phyloP scores from a whole-genome alignment of 2,888 invertebrate species.

The Sinotaia quadrata region DNA sequence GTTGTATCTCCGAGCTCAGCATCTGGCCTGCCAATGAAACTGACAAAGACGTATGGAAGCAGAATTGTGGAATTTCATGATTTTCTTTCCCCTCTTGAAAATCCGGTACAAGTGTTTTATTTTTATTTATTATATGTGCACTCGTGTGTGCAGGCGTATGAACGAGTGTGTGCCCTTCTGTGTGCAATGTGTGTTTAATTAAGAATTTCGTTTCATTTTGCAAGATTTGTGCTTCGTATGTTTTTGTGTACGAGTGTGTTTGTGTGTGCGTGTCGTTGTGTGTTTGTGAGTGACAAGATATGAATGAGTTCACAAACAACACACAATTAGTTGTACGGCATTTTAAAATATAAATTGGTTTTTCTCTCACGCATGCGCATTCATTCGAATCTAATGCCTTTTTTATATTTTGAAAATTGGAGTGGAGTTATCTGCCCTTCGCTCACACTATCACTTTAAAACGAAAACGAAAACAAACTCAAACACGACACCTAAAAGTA shows the following conservation, averaged over 20 bases:
- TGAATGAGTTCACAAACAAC: too few species aligned
- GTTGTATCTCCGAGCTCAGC: slow-evolving; percentile 26
- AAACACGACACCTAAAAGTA: too few species aligned
- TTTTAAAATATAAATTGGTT: too few species aligned
- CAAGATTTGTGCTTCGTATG: not conserved
- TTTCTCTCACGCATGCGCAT: too few species aligned
- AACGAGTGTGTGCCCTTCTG: not conserved
- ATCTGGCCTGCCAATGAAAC: slow-evolving; percentile 33
- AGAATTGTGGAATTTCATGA: not conserved
- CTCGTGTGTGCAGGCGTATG: not conserved
- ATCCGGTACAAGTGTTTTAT: not conserved
- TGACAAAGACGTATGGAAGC: slow-evolving; percentile 32
- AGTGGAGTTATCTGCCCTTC: too few species aligned
- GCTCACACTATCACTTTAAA: too few species aligned
- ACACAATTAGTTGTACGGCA: too few species aligned
- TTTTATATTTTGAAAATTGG: too few species aligned
- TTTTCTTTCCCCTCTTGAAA: not conserved
- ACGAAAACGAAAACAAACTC: too few species aligned
- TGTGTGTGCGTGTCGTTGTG: not conserved
- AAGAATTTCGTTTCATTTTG: not conserved
- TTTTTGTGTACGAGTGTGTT: not conserved
- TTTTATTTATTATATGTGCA: not conserved
- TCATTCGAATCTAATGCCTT: too few species aligned
- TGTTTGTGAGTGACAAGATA: too few species aligned
- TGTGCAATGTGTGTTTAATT: not conserved